phyloP scores from a whole-genome alignment of 1,140 invertebrate genomes.

The Saccostrea glomerata region DNA sequence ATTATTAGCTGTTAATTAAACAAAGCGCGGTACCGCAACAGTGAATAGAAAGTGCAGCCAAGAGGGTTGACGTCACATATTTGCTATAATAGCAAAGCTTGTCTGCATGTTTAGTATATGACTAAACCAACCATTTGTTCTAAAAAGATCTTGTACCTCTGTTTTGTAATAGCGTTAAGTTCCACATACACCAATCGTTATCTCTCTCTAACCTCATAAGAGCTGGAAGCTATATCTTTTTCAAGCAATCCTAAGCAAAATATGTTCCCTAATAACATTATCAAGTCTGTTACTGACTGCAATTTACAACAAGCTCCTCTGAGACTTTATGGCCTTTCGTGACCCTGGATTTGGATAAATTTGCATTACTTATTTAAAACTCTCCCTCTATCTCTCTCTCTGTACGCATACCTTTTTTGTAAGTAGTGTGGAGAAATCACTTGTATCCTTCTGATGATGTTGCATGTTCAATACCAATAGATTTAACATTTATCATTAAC shows the following conservation, averaged over 20 bases:
- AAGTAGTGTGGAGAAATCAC: too few species aligned
- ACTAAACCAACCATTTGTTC: neutral
- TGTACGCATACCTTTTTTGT: too few species aligned
- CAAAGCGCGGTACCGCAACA: slow-evolving; percentile 29
- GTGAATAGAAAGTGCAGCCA: slow-evolving; percentile 16
- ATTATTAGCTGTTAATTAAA: slow-evolving; percentile 34
- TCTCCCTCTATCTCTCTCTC: too few species aligned
- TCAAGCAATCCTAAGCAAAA: neutral
- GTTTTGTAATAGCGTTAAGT: neutral
- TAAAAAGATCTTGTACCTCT: neutral
- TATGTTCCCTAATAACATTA: neutral
- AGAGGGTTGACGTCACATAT: slow-evolving; percentile 10
- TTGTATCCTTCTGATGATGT: too few species aligned
- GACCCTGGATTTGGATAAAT: too few species aligned
- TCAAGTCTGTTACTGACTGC: neutral
- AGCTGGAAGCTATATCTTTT: neutral
- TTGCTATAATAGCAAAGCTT: slow-evolving; percentile 13
- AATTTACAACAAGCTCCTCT: neutral
- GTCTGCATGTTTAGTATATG: neutral
- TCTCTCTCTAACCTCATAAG: neutral
- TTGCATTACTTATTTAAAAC: too few species aligned
- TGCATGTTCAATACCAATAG: too few species aligned
- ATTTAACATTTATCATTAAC: too few species aligned
- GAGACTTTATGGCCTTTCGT: too few species aligned
- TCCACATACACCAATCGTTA: neutral